Evolutionary conservation across 2,888 invertebrate genomes (phyloP).

Genomic region (Elysia crispata): DNA sequence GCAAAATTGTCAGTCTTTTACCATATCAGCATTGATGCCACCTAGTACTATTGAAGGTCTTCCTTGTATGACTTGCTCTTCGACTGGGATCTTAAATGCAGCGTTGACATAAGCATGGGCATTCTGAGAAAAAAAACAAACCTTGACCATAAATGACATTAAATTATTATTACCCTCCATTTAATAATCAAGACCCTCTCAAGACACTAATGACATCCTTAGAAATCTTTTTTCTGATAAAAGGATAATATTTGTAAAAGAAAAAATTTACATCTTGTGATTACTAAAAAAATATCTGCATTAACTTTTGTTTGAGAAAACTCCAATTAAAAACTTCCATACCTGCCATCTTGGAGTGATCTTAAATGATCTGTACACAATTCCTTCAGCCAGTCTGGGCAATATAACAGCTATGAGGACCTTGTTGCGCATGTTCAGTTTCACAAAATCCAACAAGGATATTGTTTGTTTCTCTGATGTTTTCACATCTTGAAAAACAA

Average conservation of each 20-base stretch:
- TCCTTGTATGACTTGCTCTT: slow-evolving; percentile 78
- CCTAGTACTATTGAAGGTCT: slow-evolving; percentile 83
- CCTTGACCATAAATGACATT: no score
- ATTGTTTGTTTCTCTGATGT: background rate
- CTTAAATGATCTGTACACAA: slow-evolving; percentile 83
- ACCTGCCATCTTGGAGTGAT: slow-evolving; percentile 78
- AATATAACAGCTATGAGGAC: slow-evolving; percentile 82
- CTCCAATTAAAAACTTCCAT: background rate
- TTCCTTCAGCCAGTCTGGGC: slow-evolving; percentile 78
- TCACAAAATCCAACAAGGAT: slow-evolving; percentile 46
- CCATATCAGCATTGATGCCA: slow-evolving; percentile 79
- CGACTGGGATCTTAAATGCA: slow-evolving; percentile 83
- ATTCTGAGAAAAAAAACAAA: slow-evolving; percentile 80
- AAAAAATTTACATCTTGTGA: no score
- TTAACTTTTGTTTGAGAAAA: no score
- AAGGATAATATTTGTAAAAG: no score
- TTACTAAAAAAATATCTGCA: no score
- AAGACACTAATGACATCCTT: no score
- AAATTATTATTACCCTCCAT: no score
- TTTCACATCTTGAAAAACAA: background rate
- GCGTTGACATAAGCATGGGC: slow-evolving; percentile 88
- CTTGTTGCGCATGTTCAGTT: slow-evolving; percentile 82
- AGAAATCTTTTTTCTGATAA: no score
- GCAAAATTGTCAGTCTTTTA: no score
- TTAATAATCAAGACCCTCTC: no score